phyloP scores from a whole-genome alignment of 2,797 vertebrate genomes.

The Fratercula arctica region DNA sequence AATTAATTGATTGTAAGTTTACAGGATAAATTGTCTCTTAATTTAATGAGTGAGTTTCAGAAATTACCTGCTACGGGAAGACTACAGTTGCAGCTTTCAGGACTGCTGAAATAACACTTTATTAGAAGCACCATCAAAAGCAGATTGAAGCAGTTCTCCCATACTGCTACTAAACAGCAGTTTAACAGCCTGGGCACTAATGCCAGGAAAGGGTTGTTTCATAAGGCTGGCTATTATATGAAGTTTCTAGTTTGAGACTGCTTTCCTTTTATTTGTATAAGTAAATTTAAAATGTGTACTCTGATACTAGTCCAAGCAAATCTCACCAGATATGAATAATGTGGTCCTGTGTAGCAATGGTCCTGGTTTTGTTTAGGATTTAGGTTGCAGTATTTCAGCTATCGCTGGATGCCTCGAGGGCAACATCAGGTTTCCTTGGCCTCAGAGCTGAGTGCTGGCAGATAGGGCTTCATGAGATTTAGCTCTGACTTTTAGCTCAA shows the following conservation, averaged over 20 bases:
- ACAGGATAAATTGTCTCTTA: background rate
- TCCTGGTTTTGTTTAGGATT: slow-evolving; percentile 1
- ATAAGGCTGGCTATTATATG: background rate
- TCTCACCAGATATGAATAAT: background rate
- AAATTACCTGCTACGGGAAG: background rate
- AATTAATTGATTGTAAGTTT: background rate
- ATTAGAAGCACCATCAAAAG: background rate
- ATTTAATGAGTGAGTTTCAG: background rate
- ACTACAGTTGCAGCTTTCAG: background rate
- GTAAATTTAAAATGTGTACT: background rate
- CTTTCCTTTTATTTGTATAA: background rate
- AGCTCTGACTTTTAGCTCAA: background rate
- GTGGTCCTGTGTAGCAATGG: background rate
- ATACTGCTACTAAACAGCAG: background rate
- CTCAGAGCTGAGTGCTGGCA: background rate
- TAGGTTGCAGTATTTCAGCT: background rate
- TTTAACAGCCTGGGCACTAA: background rate
- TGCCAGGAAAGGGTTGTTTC: background rate
- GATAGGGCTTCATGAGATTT: background rate
- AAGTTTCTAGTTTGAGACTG: background rate
- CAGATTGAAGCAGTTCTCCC: background rate
- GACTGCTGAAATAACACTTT: background rate
- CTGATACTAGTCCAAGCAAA: background rate
- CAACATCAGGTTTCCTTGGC: background rate
- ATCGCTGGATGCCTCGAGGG: background rate